phyloP scores from a whole-genome alignment of 2,888 invertebrate genomes.

The Ceramica pisi region DNA sequence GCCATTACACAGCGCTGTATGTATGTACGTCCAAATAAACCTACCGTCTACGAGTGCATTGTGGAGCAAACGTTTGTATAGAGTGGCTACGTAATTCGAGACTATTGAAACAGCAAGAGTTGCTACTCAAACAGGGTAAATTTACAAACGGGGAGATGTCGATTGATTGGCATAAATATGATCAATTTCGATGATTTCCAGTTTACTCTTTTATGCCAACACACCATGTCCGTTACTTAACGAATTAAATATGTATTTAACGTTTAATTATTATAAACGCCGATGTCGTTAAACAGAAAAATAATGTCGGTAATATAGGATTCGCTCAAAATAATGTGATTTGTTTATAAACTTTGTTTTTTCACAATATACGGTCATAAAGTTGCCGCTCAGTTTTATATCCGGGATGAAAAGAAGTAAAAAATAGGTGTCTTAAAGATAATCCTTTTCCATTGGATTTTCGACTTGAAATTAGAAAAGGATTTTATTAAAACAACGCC shows the following conservation, averaged over 20 bases:
- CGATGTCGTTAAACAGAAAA: too few relatives aligned
- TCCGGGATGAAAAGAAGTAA: background rate
- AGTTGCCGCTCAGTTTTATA: background rate
- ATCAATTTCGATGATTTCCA: background rate
- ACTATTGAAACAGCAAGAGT: conserved; percentile 21
- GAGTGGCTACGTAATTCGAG: conserved; percentile 24
- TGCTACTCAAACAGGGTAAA: conserved; percentile 10
- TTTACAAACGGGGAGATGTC: conserved; percentile 9
- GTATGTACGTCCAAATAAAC: conserved; percentile 24
- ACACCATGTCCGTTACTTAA: too few relatives aligned
- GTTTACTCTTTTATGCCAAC: background rate
- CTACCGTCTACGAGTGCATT: conserved; percentile 40
- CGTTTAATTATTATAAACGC: too few relatives aligned
- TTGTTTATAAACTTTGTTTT: background rate
- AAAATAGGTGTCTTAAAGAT: conserved; percentile 21
- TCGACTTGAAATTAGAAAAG: conserved; percentile 35
- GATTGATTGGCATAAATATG: conserved; percentile 22
- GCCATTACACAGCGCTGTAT: conserved; percentile 33
- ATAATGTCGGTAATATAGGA: background rate
- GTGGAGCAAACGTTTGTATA: conserved; percentile 24
- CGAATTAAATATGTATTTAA: too few relatives aligned
- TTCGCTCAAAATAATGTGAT: background rate
- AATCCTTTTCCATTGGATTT: conserved; percentile 34
- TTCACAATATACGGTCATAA: conserved; percentile 11
- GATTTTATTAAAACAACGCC: conserved; percentile 37